Percentiles rank a stretch among this genome's conserved stretches.
phyloP scores from a whole-genome alignment of 2,113 vertebrate genomes.

The Rhea pennata region DNA sequence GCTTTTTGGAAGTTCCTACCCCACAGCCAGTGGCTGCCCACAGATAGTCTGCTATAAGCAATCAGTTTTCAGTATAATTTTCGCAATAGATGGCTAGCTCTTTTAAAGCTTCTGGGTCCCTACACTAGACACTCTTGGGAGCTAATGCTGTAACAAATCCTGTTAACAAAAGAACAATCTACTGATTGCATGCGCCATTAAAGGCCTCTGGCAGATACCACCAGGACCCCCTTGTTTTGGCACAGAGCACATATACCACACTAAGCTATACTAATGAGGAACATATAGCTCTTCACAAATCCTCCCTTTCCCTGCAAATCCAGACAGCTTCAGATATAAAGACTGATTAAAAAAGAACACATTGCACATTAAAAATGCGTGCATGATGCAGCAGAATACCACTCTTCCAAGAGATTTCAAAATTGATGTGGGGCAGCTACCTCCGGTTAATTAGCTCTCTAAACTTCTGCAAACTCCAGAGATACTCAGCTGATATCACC shows the following conservation, averaged over 20 bases:
- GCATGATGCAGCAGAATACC: neutral
- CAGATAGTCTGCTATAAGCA: neutral
- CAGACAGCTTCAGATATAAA: neutral
- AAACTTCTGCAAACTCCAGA: neutral
- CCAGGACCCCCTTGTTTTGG: rapidly evolving
- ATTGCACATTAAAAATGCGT: neutral
- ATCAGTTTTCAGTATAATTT: neutral
- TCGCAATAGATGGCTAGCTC: rapidly evolving
- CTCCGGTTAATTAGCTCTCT: neutral
- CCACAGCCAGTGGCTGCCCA: neutral
- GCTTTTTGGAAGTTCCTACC: neutral
- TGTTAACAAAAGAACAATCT: neutral
- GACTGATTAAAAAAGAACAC: neutral
- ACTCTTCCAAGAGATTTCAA: neutral
- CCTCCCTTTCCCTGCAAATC: neutral
- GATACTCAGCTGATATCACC: neutral
- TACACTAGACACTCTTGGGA: neutral
- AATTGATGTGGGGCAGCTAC: neutral
- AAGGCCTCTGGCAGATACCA: neutral
- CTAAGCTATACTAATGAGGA: neutral
- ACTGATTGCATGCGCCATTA: neutral
- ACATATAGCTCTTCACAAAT: neutral
- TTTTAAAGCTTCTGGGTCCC: neutral
- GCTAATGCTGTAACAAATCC: neutral
- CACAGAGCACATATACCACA: no score